Base-by-base conservation (phyloP, 1,140 invertebrate species). In the Dufourea novaeangliae region DNA sequence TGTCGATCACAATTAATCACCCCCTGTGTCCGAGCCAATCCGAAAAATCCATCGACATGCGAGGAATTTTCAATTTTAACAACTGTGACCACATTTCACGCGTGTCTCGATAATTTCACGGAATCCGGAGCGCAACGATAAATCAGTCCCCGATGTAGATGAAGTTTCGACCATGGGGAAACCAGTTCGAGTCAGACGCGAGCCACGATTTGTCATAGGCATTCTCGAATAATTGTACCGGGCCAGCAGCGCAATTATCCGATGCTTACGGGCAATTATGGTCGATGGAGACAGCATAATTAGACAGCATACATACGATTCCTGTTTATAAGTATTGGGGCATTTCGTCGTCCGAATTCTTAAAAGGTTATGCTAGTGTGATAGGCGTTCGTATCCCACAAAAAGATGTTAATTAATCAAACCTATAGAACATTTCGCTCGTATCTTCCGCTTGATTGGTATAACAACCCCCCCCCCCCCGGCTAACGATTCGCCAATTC, bases 141-240 rank as follows among this genome's bases (percentile, higher is more conserved):
- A 91, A 91, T 91, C 88, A 89, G 69, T 71, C 79, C 82, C 79
- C 82, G 82, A 86, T 85, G 78, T 85, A 86, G 81, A 87, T 86
- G 83, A 77, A 56, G 73, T 85, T n/a, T 61, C 50, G 61, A 79
- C 61, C 85, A 87, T 90, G 90, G 86, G 87, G 90, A 84, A 84
- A 89, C 87, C 80, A 80, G 87, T 84, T 88, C 63, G 39, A 77
- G 66, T 52, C 17, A 56, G 54, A 56, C n/a, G n/a, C 52, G 25
- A 70, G 59, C 72, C 63, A 80, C 85, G 88, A 91, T 91, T 89
- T 91, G 90, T 91, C 90, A 90, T 87, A 82, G 84, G 77, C 50
- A 71, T 61, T 67, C 62, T 59, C 57, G 39, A 22, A 22, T 90
- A 88, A 91, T 91, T 91, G 86, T 80, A 78, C 32, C 64, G 66